Evolutionary conservation across 1,140 invertebrate species (phyloP).

Genomic region (Drosophila lini): DNA sequence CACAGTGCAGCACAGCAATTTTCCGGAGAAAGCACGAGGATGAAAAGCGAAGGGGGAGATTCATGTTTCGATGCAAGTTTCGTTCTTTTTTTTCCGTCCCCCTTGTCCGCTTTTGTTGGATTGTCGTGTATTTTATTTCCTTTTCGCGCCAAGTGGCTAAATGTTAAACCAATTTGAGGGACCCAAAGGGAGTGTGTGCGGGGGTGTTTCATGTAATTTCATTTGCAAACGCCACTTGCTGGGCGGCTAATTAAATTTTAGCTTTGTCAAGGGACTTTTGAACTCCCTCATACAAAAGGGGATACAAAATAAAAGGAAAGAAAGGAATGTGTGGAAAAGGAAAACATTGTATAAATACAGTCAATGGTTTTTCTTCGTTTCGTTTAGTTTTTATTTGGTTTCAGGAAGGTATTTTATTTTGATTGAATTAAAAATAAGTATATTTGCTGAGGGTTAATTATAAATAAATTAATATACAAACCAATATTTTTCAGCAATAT

Average conservation of each 20-base stretch:
- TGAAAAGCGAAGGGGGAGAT: constrained; percentile 9
- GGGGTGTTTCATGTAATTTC: constrained; percentile 71
- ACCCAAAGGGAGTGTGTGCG: constrained; percentile 7
- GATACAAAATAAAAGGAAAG: background rate
- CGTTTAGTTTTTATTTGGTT: background rate
- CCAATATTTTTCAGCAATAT: too few relatives aligned
- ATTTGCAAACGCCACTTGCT: constrained; percentile 81
- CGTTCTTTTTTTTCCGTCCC: constrained; percentile 12
- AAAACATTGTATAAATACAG: background rate
- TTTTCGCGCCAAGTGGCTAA: constrained; percentile 76
- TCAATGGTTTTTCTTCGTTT: background rate
- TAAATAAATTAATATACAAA: background rate
- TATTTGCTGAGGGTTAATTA: background rate
- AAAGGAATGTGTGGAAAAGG: background rate
- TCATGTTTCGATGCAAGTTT: constrained; percentile 55
- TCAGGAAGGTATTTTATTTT: background rate
- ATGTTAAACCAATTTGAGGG: constrained; percentile 69
- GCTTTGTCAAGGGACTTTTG: constrained; percentile 80
- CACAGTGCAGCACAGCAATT: constrained; percentile 29
- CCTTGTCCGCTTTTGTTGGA: constrained; percentile 41
- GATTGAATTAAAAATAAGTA: background rate
- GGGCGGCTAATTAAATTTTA: constrained; percentile 80
- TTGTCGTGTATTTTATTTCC: constrained; percentile 65
- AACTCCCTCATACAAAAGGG: constrained; percentile 21
- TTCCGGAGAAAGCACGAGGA: constrained; percentile 23